Evolutionary conservation across 2,113 vertebrate species (phyloP).

Genomic region (Colaptes auratus): DNA sequence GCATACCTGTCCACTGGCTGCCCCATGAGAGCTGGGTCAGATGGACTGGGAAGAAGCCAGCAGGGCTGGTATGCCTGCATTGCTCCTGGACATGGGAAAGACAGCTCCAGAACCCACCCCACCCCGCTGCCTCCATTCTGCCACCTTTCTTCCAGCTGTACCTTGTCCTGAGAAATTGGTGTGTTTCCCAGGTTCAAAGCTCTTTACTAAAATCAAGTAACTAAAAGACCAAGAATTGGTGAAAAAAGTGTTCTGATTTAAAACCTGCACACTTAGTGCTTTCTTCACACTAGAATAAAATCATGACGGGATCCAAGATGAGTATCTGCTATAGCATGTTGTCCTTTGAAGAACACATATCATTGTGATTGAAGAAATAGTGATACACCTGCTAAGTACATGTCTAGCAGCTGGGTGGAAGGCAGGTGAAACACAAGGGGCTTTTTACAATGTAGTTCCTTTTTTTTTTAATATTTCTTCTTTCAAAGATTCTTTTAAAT

Average conservation of each 20-base stretch:
- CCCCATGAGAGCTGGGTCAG: neutral
- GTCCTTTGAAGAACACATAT: neutral
- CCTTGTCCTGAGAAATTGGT: neutral
- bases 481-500: neutral
- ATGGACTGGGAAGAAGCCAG: too few species aligned
- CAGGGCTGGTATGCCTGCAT: neutral
- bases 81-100: neutral
- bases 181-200: neutral
- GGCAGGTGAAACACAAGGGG: neutral
- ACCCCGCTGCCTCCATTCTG: neutral
- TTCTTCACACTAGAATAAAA: neutral
- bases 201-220: neutral
- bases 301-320: neutral
- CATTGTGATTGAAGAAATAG: neutral
- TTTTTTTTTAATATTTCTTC: neutral
- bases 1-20: rapidly evolving
- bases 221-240: neutral
- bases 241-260: neutral
- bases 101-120: neutral
- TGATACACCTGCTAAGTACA: neutral
- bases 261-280: neutral
- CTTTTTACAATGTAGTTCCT: neutral
- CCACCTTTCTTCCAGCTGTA: neutral
- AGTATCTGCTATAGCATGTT: neutral
- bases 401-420: neutral